Base-by-base conservation (phyloP, 1,140 invertebrate genomes). In the Mycetomoellerius zeteki region DNA sequence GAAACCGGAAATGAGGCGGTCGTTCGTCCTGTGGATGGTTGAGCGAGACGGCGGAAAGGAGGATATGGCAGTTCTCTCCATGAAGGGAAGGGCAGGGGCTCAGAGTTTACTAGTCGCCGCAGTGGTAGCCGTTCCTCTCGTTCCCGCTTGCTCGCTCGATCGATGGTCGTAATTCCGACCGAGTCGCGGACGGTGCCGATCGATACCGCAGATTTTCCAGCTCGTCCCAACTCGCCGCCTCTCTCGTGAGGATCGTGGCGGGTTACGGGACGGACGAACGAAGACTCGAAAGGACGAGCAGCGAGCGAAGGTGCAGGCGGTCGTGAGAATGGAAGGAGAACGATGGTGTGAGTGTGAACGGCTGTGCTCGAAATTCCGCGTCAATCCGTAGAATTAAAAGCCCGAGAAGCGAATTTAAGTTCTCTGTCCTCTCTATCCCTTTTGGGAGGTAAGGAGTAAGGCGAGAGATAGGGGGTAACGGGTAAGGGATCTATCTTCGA, bases 311-410 rank as follows among this genome's bases (percentile, higher is more conserved):
- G 30, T 37, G 60, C n/a, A n/a, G n/a, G 33, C 14, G 27, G 52
- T 50, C 37, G 37, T 33, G 76, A 43, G 37, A 52, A 37, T 37
- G 82, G 73, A 27, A 47, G 27, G 47, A 21, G 24, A 6, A 30
- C 73, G 82, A 21, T 27, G 67, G 86, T n/a, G 52, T 72, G 56
- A 43, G 50, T 71, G 84, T 43, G 62, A 72, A 64, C 56, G 80
- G 37, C 60, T 77, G 33, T 47, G 75, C 56, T 76, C 71, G 87
- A 86, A 88, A 88, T 88, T 88, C 80, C 88, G 87, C 78, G 91
- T 92, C 89, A 88, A 93, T 92, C 86, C 86, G 86, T 90, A 67
- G 90, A 93, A 94, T 94, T 94, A 94, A 94, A 93, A 93, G 88
- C 91, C 91, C 87, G 82, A 86, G 85, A 91, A 91, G 87, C 88